Evolutionary conservation across 1,140 invertebrate species (phyloP), one percentile per base, ranked within the genome.

Genomic region (Spodoptera litura): DNA sequence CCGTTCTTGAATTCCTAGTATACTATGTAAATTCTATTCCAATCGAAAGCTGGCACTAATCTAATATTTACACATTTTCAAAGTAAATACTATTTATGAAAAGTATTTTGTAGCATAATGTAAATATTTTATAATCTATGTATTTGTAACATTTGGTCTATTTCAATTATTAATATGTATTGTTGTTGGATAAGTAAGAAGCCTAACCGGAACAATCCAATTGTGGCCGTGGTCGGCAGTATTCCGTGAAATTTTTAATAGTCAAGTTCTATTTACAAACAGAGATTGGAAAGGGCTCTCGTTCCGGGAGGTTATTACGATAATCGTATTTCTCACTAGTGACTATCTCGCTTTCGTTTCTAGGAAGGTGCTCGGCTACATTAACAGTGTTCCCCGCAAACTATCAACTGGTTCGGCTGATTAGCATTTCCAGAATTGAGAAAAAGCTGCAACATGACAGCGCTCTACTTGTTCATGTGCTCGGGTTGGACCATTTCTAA

Each of bases 301-400:
- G 81, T 85, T 78, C 80, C 87, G 84, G 85, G 91, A 92, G 89
- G 88, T 90, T 93, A 91, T 94, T 93, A 93, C 88, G 86, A 91
- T 93, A 94, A 94, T 93, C 91, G 86, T 88, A 86, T 91, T 94
- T 93, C 91, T 88, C 83, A 89, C 89, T 90, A 93, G 88, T 83
- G 83, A 84, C 83, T 87, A 89, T 90, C 89, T 94, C 87, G 89
- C 90, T 92, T 93, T 93, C 91, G 89, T 89, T 94, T 94, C 92
- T 84, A 76, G 86, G 92, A 94, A 94, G 88, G 88, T 84, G 86
- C 87, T 80, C 82, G 82, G 61, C 55, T 85, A 83, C 85, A 84
- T 84, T 86, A 83, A 81, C 83, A 86, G 83, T 82, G 76, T 83
- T 86, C 85, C 86, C 89, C 88, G 90, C 91, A 83, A 92, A 91